These are phyloP conservation scores for Hyperoplus lanceolatus DNA, from an alignment of 2,797 vertebrate genomes.

Conservation along the genomic window DNA sequence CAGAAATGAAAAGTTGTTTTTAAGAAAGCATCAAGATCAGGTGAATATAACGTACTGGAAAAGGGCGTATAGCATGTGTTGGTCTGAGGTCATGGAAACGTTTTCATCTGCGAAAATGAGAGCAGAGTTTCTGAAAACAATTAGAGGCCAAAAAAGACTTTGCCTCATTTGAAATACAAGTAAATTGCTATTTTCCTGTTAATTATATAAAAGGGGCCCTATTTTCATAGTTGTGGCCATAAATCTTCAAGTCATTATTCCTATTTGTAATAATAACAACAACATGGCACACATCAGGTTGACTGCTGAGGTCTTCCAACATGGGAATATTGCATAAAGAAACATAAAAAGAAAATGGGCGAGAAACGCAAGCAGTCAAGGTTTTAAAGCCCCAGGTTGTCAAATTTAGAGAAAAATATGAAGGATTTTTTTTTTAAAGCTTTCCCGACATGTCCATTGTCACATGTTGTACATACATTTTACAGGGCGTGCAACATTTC, in stretches of 20 bases:
- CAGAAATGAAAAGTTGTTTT: slow-evolving; percentile 2
- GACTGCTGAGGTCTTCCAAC: neutral
- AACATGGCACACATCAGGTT: neutral
- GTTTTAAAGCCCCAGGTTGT: too few species aligned
- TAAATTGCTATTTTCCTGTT: neutral
- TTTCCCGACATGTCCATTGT: too few species aligned
- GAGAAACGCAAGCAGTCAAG: too few species aligned
- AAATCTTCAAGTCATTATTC: neutral
- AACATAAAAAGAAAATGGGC: neutral
- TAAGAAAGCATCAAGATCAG: neutral
- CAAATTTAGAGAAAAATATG: too few species aligned
- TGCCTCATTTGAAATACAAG: neutral
- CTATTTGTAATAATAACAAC: too few species aligned
- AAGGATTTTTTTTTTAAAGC: too few species aligned
- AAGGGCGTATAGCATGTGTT: slow-evolving; percentile 11
- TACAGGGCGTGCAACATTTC: neutral
- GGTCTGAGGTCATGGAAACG: slow-evolving; percentile 37
- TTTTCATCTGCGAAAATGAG: neutral
- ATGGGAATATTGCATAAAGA: neutral
- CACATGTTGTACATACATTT: too few species aligned
- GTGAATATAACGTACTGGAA: neutral
- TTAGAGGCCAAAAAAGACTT: neutral
- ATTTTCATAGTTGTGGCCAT: neutral
- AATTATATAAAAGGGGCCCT: neutral
- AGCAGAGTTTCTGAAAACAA: neutral